Evolutionary conservation across 1,140 invertebrate genomes (phyloP), one percentile per base, ranked within the genome.

Genomic region (Colletes gigas): DNA sequence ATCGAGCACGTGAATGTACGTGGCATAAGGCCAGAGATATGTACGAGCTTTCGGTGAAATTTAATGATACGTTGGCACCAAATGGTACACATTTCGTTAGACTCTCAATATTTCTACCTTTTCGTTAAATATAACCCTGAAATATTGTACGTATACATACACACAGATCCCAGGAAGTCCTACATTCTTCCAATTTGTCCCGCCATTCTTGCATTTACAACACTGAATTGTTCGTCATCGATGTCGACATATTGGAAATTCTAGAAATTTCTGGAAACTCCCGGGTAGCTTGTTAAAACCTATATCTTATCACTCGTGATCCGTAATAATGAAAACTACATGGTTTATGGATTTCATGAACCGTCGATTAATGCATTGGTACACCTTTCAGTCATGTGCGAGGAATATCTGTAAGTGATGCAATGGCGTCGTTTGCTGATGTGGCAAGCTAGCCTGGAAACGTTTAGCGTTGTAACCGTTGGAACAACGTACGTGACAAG

Each of bases 361-460:
- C 60, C 30, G 39, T 63, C 14, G 19, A 55, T 47, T 15, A 73
- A 66, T 65, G 71, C 39, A 12, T 57, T 41, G 76, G 44, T 73
- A 60, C 41, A 67, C 39, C 54, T 79, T 73, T 21, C 52, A 54
- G 47, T 21, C 30, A n/a, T 68, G 62, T 60, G 44, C 30, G 72
- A 55, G n/a, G 57, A 83, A 63, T 70, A 70, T 81, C 55, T 77
- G 76, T 68, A 59, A 44, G 54, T 54, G 66, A 70, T 65, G 52
- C 41, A 82, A 93, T 93, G 92, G 92, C 91, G 92, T 90, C 91
- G 81, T 87, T 83, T 92, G 91, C 85, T 89, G 90, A 91, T 92
- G 89, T 92, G 89, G 90, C 88, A 74, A 83, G 67, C 66, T 55
- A 72, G 55, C 67, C 44, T 69, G 67, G 68, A 77, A 78, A 68